phyloP scores from a whole-genome alignment of 2,113 vertebrate species.

The Meriones unguiculatus region DNA sequence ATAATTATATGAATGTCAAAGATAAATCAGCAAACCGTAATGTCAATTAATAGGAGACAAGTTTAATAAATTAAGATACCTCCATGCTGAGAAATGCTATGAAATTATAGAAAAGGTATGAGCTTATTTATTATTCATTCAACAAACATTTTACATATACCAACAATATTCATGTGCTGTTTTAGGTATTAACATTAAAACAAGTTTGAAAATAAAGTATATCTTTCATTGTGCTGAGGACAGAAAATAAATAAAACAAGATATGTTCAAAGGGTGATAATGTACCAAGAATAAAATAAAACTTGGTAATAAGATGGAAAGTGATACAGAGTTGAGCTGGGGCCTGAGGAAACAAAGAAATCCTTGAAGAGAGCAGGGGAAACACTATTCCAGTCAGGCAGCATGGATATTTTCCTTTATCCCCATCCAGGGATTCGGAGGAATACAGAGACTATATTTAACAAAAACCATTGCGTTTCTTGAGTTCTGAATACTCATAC shows the following conservation, averaged over 20 bases:
- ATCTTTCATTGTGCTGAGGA: not conserved
- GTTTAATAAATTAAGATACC: not conserved
- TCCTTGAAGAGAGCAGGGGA: not conserved
- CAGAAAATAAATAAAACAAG: constrained; percentile 21
- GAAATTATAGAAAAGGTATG: constrained; percentile 49
- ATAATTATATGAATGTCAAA: not conserved
- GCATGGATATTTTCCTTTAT: not conserved
- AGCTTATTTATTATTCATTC: constrained; percentile 68
- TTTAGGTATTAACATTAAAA: constrained; percentile 26
- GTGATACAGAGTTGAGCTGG: not conserved
- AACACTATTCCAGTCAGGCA: not conserved
- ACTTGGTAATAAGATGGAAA: not conserved
- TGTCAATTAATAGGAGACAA: not conserved
- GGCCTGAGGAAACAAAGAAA: not conserved
- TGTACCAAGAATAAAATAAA: constrained; percentile 25
- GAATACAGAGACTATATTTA: not conserved
- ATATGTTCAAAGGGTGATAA: not conserved
- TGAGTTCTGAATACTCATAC: not conserved
- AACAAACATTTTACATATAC: constrained; percentile 39
- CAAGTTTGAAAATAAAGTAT: not conserved
- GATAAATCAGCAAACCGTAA: not conserved
- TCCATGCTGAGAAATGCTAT: constrained; percentile 48
- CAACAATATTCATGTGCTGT: not conserved
- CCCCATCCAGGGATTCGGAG: not conserved
- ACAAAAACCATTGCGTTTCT: not conserved